phyloP scores from a whole-genome alignment of 2,888 invertebrate genomes.

The Eudemis profundana region DNA sequence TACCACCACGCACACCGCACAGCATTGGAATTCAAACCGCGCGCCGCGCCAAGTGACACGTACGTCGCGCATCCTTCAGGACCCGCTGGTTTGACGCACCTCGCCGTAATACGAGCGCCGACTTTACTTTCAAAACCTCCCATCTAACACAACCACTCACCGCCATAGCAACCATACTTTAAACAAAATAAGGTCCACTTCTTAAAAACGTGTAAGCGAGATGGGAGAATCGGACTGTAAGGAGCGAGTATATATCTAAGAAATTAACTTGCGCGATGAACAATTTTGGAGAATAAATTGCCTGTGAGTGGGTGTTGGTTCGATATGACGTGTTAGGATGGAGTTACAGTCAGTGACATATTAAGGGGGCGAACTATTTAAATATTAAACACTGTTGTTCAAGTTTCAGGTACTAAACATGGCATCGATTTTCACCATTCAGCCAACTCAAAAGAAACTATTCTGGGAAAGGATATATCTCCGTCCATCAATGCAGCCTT shows the following conservation, averaged over 20 bases:
- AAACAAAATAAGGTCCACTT: background rate
- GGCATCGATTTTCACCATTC: too few species aligned
- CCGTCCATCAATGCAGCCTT: too few species aligned
- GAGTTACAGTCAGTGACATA: background rate
- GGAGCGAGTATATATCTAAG: slow-evolving; percentile 16
- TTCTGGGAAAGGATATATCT: too few species aligned
- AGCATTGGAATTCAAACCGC: slow-evolving; percentile 57
- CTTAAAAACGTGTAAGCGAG: background rate
- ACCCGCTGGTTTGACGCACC: slow-evolving; percentile 49
- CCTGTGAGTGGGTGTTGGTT: slow-evolving; percentile 31
- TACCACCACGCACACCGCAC: slow-evolving; percentile 44
- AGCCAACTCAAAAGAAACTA: too few species aligned
- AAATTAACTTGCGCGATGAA: slow-evolving; percentile 43
- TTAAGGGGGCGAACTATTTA: background rate
- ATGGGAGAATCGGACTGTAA: background rate
- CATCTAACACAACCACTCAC: background rate
- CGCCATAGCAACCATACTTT: background rate
- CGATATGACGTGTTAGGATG: slow-evolving; percentile 25
- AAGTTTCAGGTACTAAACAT: too few species aligned
- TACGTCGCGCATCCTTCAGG: slow-evolving; percentile 64
- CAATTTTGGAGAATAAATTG: slow-evolving; percentile 41
- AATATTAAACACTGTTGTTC: background rate
- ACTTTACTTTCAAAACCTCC: background rate
- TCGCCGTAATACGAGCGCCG: slow-evolving; percentile 34
- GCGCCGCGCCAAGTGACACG: slow-evolving; percentile 57